phyloP scores from a whole-genome alignment of 92 coral and sea anemone genomes.

The Pocillopora meandrina region DNA sequence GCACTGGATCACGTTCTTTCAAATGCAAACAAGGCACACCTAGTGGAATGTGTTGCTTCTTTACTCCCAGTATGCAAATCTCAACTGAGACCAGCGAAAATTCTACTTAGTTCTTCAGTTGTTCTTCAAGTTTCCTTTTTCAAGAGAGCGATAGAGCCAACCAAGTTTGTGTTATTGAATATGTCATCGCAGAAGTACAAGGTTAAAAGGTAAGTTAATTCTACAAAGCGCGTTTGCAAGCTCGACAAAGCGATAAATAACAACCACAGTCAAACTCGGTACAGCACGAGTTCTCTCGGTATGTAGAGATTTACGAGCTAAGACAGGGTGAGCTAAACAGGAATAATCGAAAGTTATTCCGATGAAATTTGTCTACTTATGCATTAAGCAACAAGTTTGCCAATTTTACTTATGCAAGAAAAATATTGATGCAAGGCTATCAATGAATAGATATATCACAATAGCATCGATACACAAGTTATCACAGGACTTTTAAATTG shows the following conservation, averaged over 20 bases:
- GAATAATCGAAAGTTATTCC: not conserved
- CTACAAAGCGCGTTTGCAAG: not conserved
- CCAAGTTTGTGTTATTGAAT: not conserved
- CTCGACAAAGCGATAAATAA: not conserved
- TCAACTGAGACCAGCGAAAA: not conserved
- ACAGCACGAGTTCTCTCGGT: no score
- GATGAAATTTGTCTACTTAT: not conserved
- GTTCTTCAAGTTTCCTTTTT: not conserved
- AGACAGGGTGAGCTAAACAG: not conserved
- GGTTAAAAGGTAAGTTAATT: constrained; percentile 14
- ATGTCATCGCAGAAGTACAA: constrained; percentile 30
- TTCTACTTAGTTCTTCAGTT: no score
- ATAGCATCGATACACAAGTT: not conserved
- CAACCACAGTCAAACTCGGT: not conserved
- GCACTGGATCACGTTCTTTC: constrained; percentile 1
- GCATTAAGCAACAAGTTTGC: not conserved
- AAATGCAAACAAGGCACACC: constrained; percentile 19
- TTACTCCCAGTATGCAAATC: constrained; percentile 25
- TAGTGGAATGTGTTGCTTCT: constrained; percentile 16
- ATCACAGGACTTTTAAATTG: not conserved
- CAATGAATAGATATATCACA: not conserved
- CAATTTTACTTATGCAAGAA: not conserved
- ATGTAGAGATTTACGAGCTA: no score
- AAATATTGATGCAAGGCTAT: not conserved
- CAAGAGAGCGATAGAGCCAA: not conserved